Evolutionary conservation across 2,797 vertebrate species (phyloP), one percentile per base, ranked within the genome.

Genomic region (Staurois parvus): DNA sequence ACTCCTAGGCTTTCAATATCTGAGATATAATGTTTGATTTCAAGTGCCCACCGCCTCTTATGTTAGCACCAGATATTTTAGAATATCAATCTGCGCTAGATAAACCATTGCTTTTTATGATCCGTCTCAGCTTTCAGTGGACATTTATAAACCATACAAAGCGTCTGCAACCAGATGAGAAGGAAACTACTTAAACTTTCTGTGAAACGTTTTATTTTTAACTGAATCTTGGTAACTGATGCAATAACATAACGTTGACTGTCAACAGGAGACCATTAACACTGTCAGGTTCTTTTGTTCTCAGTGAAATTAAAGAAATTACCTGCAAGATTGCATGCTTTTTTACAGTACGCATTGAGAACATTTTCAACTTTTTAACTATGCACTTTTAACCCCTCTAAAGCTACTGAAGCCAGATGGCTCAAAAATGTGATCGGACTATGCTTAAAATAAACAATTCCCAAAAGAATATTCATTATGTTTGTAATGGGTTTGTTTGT

Each of bases 131-230:
- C 67, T 10, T 83, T 5, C 9, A 4, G 68, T 48, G 69, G 73
- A 28, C 0, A 0, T 17, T 62, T 77, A 0, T 40, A 79, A 40
- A 52, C 62, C 72, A 13, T 0, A 1, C 73, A 37, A 32, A 84
- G 78, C 77, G n/a, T 84, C 64, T 66, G 62, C 89, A 88, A 89
- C 90, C 84, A 69, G 13, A 82, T 28, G 19, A 83, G n/a, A 83
- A 56, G 56, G 30, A 72, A 56, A 12, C 66, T 88, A 89, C 89
- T 90, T 91, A 91, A 87, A 59, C 40, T 84, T 68, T 79, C 77
- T 7, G 13, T 67, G 75, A 17, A 85, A 81, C 62, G 21, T 42
- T 75, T 37, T 82, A 82, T 78, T 81, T 72, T 28, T 78, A 76
- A 82, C 34, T 34, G 72, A 76, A 75, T 81, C 56, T 64, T 76